These are phyloP conservation scores for Isurus oxyrinchus DNA, from an alignment of 2,113 vertebrate species.

Conservation along the genomic window DNA sequence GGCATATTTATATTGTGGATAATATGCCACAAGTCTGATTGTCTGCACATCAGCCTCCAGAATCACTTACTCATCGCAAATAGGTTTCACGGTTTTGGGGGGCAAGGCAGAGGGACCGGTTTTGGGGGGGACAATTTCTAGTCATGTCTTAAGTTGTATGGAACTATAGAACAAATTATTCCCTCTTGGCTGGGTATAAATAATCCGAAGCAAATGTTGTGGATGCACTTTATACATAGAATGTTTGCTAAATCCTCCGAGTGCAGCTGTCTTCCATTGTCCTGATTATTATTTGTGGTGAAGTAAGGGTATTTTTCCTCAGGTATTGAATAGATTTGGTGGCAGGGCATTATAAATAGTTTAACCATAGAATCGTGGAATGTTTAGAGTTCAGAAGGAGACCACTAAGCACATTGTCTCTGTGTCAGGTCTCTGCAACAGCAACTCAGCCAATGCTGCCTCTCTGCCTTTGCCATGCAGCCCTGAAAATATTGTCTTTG, in stretches of 20 bases:
- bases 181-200: not conserved
- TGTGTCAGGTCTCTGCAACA: no score
- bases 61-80: not conserved
- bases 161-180: not conserved
- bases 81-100: not conserved
- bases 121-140: not conserved
- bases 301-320: not conserved
- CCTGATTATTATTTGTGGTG: not conserved
- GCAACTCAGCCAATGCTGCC: no score
- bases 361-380: no score
- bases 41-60: not conserved
- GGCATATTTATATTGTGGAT: not conserved
- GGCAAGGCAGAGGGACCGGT: not conserved
- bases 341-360: no score
- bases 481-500: no score
- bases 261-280: not conserved
- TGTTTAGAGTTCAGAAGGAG: no score
- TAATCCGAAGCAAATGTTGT: not conserved
- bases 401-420: no score
- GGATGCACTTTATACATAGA: not conserved
- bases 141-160: not conserved
- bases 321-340: not conserved
- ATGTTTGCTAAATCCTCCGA: not conserved
- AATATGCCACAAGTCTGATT: no score
- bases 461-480: no score